Evolutionary conservation across 1,140 invertebrate species (phyloP).

Genomic region (Papilio helenus): DNA sequence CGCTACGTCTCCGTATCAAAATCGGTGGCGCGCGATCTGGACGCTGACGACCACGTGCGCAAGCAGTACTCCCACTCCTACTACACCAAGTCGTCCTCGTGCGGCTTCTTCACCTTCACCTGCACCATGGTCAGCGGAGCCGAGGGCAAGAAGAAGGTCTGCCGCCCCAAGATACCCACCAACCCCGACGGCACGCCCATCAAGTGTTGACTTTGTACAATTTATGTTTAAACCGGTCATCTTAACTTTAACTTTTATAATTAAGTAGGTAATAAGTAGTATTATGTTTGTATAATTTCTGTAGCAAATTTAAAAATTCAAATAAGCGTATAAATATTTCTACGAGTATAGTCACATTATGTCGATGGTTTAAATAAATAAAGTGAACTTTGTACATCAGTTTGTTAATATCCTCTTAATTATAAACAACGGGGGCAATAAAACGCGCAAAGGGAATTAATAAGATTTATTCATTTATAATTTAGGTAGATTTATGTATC

Average conservation of each 20-base stretch:
- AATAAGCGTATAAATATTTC: conserved; percentile 30
- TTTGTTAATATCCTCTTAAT: background rate
- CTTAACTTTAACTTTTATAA: conserved; percentile 40
- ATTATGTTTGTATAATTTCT: background rate
- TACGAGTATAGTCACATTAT: conserved; percentile 12
- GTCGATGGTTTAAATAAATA: background rate
- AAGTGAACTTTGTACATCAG: background rate
- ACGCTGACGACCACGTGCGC: conserved; percentile 83
- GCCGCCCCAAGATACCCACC: conserved; percentile 86
- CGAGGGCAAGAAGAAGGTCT: conserved; percentile 90
- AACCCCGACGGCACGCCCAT: conserved; percentile 80
- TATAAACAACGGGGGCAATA: background rate
- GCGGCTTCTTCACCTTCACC: conserved; percentile 92
- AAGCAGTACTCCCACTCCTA: conserved; percentile 89
- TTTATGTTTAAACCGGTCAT: conserved; percentile 31
- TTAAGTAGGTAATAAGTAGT: conserved; percentile 12
- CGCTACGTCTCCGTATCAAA: conserved; percentile 89
- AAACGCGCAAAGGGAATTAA: conserved; percentile 8
- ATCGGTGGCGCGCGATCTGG: conserved; percentile 88
- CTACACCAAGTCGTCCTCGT: conserved; percentile 92
- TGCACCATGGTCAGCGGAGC: conserved; percentile 90
- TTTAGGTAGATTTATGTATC: conserved; percentile 38
- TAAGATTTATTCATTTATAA: conserved; percentile 39
- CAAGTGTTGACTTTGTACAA: conserved; percentile 64
- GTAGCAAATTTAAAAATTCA: conserved; percentile 17